phyloP scores from a whole-genome alignment of 2,888 invertebrate species.

The Epistrophe eligans region DNA sequence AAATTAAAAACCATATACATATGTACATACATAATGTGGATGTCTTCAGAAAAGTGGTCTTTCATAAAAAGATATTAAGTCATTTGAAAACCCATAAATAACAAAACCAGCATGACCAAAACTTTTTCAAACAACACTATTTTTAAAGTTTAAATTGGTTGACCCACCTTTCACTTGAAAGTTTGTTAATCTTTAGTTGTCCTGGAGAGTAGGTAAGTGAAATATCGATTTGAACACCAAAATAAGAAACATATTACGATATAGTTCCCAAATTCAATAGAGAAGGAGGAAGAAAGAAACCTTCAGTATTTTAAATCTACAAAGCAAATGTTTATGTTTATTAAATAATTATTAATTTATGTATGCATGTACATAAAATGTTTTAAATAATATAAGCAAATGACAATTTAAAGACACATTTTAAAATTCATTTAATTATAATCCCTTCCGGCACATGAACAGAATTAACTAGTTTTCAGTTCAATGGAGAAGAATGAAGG shows the following conservation, averaged over 20 bases:
- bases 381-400: neutral
- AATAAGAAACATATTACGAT: neutral
- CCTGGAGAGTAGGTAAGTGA: neutral
- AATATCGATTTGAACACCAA: neutral
- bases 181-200: constrained; percentile 14
- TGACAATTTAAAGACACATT: neutral
- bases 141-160: neutral
- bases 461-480: neutral
- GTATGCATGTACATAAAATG: neutral
- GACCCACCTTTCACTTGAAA: neutral
- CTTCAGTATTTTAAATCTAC: neutral
- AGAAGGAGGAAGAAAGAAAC: neutral
- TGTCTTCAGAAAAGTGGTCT: too few species aligned
- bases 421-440: neutral
- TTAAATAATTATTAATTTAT: neutral
- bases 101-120: neutral
- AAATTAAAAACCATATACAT: too few species aligned
- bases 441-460: neutral
- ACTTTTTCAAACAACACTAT: neutral
- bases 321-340: neutral
- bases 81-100: neutral
- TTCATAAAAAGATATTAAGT: too few species aligned
- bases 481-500: neutral
- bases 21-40: too few species aligned
- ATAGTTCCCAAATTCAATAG: neutral